A percentile compares a stretch with the other conserved stretches of the same genome.
Conservation (phyloP, 2,113 vertebrate genomes). For the Poecile atricapillus region DNA sequence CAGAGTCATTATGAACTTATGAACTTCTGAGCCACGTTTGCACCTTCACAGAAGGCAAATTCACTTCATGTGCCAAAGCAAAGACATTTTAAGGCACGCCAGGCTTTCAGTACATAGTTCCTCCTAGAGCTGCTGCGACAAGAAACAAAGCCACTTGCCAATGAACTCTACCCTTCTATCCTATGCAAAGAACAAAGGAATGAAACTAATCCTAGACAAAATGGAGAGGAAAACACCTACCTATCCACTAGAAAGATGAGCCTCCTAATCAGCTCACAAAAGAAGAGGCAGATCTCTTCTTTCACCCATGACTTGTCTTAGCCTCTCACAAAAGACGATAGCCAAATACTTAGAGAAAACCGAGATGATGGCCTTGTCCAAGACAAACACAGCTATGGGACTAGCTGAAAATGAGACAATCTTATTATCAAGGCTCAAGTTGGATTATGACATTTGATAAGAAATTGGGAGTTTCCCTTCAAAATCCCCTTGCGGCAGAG, state of each 20-base stretch:
- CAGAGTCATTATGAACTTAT: background rate
- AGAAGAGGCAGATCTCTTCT: background rate
- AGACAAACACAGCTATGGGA: background rate
- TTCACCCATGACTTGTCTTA: background rate
- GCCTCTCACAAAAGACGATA: background rate
- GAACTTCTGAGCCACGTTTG: background rate
- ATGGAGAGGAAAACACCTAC: background rate
- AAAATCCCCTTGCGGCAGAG: background rate
- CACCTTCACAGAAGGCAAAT: background rate
- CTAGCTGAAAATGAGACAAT: background rate
- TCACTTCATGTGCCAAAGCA: background rate
- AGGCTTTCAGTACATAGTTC: background rate
- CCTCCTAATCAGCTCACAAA: background rate
- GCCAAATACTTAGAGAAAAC: background rate
- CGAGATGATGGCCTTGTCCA: accelerated
- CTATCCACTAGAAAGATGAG: background rate
- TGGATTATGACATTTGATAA: background rate
- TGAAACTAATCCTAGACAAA: background rate
- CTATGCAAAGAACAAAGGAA: background rate
- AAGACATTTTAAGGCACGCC: background rate
- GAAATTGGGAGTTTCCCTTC: background rate
- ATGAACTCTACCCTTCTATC: background rate
- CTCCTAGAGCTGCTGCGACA: background rate
- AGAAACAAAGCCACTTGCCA: background rate
- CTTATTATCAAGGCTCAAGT: background rate